Percentiles rank a stretch among this genome's conserved stretches.
phyloP scores from a whole-genome alignment of 2,797 vertebrate genomes.

The Gallinago stenura region DNA sequence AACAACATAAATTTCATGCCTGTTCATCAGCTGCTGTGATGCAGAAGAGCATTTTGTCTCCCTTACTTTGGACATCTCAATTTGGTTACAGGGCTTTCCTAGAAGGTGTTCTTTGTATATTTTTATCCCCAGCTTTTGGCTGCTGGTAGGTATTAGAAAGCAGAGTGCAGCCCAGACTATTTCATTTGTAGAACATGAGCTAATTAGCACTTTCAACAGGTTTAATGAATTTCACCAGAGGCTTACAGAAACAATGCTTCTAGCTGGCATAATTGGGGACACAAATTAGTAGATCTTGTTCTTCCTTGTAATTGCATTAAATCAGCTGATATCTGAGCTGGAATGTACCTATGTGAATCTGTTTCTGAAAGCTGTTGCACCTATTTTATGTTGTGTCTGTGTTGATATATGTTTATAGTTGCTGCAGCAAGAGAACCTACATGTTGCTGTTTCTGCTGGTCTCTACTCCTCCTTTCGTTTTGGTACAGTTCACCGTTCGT shows the following conservation, averaged over 20 bases:
- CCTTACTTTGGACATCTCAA: slow-evolving; percentile 53
- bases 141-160: not conserved
- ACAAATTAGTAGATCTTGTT: slow-evolving; percentile 16
- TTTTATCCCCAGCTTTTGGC: not conserved
- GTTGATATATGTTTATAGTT: not conserved
- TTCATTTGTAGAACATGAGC: slow-evolving; percentile 33
- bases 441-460: not conserved
- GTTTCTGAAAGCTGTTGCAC: not conserved
- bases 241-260: slow-evolving; percentile 4
- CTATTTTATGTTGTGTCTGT: not conserved
- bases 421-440: not conserved
- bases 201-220: slow-evolving; percentile 54
- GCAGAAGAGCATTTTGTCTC: slow-evolving; percentile 29
- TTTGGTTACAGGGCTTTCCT: slow-evolving; percentile 45
- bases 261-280: slow-evolving; percentile 3
- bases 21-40: slow-evolving; percentile 63
- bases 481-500: not conserved
- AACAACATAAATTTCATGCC: slow-evolving; percentile 65
- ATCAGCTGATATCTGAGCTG: not conserved
- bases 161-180: not conserved
- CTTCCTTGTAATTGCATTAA: slow-evolving; percentile 25
- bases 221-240: slow-evolving; percentile 37
- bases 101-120: not conserved
- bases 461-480: not conserved
- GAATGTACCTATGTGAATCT: not conserved